Evolutionary conservation across 2,888 invertebrate species (phyloP).

Genomic region (Pterobdella sp.): DNA sequence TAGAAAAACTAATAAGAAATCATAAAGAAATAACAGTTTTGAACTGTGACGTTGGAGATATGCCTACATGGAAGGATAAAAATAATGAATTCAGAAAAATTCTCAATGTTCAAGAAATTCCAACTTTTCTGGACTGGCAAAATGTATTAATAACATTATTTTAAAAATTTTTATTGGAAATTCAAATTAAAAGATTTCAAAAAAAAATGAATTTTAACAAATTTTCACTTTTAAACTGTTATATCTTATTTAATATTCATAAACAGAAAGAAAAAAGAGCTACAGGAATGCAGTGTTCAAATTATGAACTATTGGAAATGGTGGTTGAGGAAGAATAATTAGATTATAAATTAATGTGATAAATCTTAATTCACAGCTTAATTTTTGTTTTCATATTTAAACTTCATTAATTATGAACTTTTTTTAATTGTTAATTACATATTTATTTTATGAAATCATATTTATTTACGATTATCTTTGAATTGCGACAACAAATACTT

Average conservation of each 20-base stretch:
- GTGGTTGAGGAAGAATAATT: background rate
- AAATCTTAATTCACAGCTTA: too few species aligned
- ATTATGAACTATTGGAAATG: background rate
- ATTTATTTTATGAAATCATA: too few species aligned
- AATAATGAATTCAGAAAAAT: background rate
- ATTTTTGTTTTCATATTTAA: too few species aligned
- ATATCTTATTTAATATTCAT: background rate
- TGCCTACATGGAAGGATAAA: background rate
- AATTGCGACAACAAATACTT: too few species aligned
- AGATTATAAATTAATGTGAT: too few species aligned
- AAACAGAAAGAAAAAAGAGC: conserved; percentile 11
- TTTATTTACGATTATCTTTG: too few species aligned
- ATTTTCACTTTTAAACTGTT: background rate
- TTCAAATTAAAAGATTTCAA: background rate
- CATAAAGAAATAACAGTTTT: background rate
- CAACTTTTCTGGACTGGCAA: conserved; percentile 3
- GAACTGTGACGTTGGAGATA: background rate
- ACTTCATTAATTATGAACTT: too few species aligned
- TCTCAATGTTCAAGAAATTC: background rate
- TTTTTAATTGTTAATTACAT: too few species aligned
- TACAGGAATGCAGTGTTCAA: background rate
- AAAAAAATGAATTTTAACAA: background rate
- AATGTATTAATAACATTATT: background rate
- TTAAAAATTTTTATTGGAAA: background rate
- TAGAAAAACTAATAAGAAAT: background rate